Conservation (phyloP, 2,113 vertebrate species). For the Oxyruncus cristatus region DNA sequence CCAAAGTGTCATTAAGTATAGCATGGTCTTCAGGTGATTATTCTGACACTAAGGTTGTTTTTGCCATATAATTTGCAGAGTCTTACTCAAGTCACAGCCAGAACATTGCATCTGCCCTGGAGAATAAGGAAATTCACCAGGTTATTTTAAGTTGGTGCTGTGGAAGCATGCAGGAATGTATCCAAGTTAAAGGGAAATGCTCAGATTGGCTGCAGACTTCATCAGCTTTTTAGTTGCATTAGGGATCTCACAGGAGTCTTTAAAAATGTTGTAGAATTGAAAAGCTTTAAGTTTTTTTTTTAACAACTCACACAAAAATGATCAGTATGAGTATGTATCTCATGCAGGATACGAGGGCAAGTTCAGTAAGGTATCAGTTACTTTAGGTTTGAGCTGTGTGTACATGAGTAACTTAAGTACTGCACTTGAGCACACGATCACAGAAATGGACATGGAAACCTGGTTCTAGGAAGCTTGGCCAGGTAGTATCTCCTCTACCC, state of each 20-base stretch:
- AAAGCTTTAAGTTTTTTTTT: neutral
- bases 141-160: slow-evolving; percentile 29
- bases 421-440: neutral
- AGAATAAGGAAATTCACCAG: slow-evolving; percentile 9
- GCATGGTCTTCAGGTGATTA: neutral
- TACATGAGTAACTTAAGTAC: neutral
- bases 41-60: neutral
- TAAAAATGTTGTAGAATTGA: neutral
- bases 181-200: neutral
- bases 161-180: neutral
- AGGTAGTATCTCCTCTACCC: neutral
- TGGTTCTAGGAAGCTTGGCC: neutral
- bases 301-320: neutral
- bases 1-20: neutral
- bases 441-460: neutral
- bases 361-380: neutral
- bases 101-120: neutral
- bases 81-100: neutral
- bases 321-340: neutral
- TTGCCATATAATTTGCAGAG: neutral
- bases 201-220: neutral
- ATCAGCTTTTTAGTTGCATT: neutral
- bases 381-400: neutral
- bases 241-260: neutral
- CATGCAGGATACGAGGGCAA: neutral